A percentile compares a stretch with the other conserved stretches of the same genome.
Evolutionary conservation across 2,113 vertebrate species (phyloP).

Genomic region (Danio rerio): GRCz12tu NC_133197.1:31094501-31095000

Average conservation of each 20-base stretch:
- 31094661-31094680: conserved; percentile 36
- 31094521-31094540: not conserved
- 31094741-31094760: conserved; percentile 9
- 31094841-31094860: not conserved
- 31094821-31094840: conserved; percentile 17
- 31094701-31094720: conserved; percentile 30
- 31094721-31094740: conserved; percentile 7
- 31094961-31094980: not conserved
- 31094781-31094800: not conserved
- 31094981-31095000: not conserved
- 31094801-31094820: not conserved
- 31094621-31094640: not conserved
- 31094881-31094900: conserved; percentile 8
- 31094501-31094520: not conserved
- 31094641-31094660: conserved; percentile 11
- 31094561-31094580: not conserved
- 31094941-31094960: not conserved
- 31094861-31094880: conserved; percentile 20
- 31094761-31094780: not conserved
- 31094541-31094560: not conserved
- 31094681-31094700: conserved; percentile 31
- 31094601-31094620: conserved; percentile 18
- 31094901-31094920: not conserved
- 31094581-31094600: not conserved
- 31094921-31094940: not conserved